Conservation (phyloP, 2,113 vertebrate genomes). For the Otolemur garnettii region DNA sequence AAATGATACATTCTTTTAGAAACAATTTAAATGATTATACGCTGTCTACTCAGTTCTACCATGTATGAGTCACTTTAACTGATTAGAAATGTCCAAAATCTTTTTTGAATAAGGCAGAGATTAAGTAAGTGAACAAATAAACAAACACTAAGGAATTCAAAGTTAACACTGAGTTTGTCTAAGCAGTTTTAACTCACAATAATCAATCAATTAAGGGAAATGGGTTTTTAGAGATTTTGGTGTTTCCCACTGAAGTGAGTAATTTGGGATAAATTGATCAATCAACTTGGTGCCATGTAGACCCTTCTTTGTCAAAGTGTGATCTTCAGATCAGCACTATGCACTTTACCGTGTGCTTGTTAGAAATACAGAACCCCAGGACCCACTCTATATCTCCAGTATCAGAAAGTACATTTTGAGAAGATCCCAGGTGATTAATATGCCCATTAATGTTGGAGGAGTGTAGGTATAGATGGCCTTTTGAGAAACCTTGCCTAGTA, state of each 20-base stretch:
- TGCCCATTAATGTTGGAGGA: neutral
- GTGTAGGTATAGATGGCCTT: neutral
- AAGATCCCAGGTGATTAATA: neutral
- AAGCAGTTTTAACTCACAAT: neutral
- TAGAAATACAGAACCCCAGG: neutral
- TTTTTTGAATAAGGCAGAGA: neutral
- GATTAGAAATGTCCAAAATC: neutral
- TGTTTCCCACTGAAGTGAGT: neutral
- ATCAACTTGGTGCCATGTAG: neutral
- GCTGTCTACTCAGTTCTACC: neutral
- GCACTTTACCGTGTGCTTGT: neutral
- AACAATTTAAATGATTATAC: neutral
- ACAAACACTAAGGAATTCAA: neutral
- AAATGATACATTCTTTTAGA: neutral
- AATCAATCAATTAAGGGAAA: neutral
- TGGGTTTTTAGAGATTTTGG: neutral
- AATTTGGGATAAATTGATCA: neutral
- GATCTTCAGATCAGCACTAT: neutral
- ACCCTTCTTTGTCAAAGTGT: neutral
- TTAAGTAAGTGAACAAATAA: neutral
- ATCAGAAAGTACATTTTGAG: neutral
- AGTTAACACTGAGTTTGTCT: neutral
- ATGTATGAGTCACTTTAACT: neutral
- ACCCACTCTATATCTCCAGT: neutral
- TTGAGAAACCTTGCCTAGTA: neutral